Conservation (phyloP, 2,797 vertebrate species). For the Tapera naevia region DNA sequence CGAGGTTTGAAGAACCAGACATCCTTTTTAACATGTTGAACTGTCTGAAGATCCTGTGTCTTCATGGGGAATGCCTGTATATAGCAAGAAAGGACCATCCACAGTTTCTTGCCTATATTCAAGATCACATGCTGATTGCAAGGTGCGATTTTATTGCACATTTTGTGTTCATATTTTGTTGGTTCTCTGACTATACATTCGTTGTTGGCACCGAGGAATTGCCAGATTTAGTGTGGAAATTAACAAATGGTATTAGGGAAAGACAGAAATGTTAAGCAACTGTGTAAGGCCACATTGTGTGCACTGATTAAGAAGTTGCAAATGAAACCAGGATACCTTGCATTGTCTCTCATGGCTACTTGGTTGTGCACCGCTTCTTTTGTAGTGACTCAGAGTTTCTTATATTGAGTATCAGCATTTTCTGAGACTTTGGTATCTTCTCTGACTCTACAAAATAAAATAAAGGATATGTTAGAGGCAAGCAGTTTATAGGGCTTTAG, state of each 20-base stretch:
- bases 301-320: not conserved
- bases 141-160: conserved; percentile 76
- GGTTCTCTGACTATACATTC: not conserved
- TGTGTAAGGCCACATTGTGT: not conserved
- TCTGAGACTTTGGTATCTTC: not conserved
- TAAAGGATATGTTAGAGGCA: not conserved
- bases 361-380: not conserved
- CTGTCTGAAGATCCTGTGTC: conserved; percentile 95
- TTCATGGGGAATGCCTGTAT: conserved; percentile 95
- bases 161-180: not conserved
- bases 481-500: not conserved
- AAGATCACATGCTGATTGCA: conserved; percentile 96
- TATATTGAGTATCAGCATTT: not conserved
- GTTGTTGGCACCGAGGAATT: not conserved
- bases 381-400: not conserved
- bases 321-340: not conserved
- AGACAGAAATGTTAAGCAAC: not conserved
- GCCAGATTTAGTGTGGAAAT: not conserved
- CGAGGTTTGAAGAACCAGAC: conserved; percentile 96
- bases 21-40: conserved; percentile 99
- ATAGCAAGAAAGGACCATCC: conserved; percentile 92
- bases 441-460: not conserved
- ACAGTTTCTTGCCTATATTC: conserved; percentile 92
- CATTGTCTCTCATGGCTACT: not conserved
- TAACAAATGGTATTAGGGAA: not conserved